A percentile compares a stretch with the other conserved stretches of the same genome.
phyloP scores from a whole-genome alignment of 2,113 vertebrate species.

The Brachyhypopomus occidentalis region DNA sequence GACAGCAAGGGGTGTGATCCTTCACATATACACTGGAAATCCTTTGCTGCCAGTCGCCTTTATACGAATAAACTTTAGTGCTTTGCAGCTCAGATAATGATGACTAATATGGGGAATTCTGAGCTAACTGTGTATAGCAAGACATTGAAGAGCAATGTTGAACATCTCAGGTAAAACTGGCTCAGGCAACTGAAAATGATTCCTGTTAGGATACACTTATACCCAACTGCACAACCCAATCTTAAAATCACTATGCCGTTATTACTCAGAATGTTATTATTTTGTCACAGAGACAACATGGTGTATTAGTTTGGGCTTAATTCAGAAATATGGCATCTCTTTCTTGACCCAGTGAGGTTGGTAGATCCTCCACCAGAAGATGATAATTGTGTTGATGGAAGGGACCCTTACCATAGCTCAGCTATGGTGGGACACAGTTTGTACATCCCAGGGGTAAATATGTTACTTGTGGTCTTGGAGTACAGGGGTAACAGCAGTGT shows the following conservation, averaged over 20 bases:
- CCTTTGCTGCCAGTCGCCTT: slow-evolving; percentile 1
- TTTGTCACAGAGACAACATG: no score
- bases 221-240: neutral
- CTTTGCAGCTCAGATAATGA: neutral
- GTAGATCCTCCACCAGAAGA: neutral
- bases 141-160: neutral
- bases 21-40: neutral
- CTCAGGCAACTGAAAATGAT: neutral
- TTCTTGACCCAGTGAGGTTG: neutral
- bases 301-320: neutral
- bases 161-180: neutral
- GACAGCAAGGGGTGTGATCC: neutral
- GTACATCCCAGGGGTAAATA: slow-evolving; percentile 13
- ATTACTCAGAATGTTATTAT: no score
- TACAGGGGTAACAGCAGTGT: neutral
- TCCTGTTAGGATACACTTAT: neutral
- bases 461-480: neutral
- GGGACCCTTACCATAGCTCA: neutral
- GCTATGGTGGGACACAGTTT: neutral
- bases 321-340: neutral
- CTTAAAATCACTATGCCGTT: no score
- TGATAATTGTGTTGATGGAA: slow-evolving; percentile 15
- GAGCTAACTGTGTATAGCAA: neutral
- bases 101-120: neutral
- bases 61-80: neutral